Base-by-base conservation (phyloP, 1,140 invertebrate genomes). In the Drosophila pandora region DNA sequence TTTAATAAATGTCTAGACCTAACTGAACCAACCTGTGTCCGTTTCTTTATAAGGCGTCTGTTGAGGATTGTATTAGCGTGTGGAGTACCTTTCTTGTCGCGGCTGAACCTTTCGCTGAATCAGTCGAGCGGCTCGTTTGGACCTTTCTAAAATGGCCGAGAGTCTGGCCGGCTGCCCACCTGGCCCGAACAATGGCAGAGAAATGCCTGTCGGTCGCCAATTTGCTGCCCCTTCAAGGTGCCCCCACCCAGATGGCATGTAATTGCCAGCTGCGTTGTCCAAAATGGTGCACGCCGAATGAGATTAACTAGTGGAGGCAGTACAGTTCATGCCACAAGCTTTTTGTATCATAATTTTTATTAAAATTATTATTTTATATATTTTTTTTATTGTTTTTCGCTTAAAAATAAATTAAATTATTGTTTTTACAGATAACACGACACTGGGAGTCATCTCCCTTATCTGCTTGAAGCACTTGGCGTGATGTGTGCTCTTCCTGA, bases 1-100 rank as follows among this genome's bases (percentile, higher is more conserved):
- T 69, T 77, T 67, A 87, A 85, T 84, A 85, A 84, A 85, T 59
- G 63, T 78, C 62, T 75, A 81, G 61, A 81, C 60, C 52, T 63
- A 76, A 84, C 65, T 73, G 48, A 73, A 57, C 52, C 54, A 60
- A 82, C 77, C 68, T 74, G 73, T 63, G 53, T 12, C 52, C 17
- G 37, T 73, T 17, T 62, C 43, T 72, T 3, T 54, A 34, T 39
- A 41, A 22, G 48, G 39, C 21, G 62, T 37, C 48, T 25, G 39
- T 58, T 45, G 21, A 53, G 22, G 49, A 43, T 30, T 32, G 13
- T 10, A 10, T 9, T 8, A 23, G 5, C 50, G 34, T 25, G 23
- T 57, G 47, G 37, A 39, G 53, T 41, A 59, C 71, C 61, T 76
- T 74, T 75, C 50, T 52, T 67, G 49, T 75, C 17, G 17, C 17